Evolutionary conservation across 1,140 invertebrate genomes (phyloP).

Genomic region (Caerostris extrusa): DNA sequence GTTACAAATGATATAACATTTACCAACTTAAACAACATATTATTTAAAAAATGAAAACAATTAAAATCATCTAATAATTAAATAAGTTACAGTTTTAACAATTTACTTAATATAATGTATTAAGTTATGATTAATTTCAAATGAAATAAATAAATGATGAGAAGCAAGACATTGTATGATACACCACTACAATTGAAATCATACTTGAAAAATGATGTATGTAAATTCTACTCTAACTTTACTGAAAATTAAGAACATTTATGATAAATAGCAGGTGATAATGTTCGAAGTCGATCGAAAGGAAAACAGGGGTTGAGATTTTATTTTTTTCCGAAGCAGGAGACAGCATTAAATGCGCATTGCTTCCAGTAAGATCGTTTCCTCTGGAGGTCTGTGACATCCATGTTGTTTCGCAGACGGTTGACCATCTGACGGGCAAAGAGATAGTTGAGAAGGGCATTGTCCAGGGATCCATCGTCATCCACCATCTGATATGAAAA

Average conservation of each 20-base stretch:
- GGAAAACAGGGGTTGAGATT: neutral
- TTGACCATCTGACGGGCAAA: slow-evolving; percentile 84
- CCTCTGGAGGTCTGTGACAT: slow-evolving; percentile 83
- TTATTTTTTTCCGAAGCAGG: slow-evolving; percentile 83
- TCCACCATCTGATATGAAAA: slow-evolving; percentile 81
- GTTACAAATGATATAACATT: neutral
- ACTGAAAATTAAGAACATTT: slow-evolving; percentile 18
- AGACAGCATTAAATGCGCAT: slow-evolving; percentile 86
- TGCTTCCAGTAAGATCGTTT: slow-evolving; percentile 86
- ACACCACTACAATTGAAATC: neutral
- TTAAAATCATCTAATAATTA: neutral
- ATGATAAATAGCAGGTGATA: neutral
- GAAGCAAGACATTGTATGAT: neutral
- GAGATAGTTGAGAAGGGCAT: slow-evolving; percentile 84
- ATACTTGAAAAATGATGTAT: neutral
- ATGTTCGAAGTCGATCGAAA: neutral
- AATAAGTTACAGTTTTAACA: neutral
- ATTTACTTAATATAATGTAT: neutral
- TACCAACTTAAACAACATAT: neutral
- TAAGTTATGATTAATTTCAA: neutral
- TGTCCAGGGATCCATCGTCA: slow-evolving; percentile 83
- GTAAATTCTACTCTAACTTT: slow-evolving; percentile 15
- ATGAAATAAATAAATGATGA: neutral
- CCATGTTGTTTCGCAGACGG: slow-evolving; percentile 83
- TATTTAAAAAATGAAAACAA: neutral